Base-by-base conservation (phyloP, 2,888 invertebrate species). In the Acrocera orbiculus region DNA sequence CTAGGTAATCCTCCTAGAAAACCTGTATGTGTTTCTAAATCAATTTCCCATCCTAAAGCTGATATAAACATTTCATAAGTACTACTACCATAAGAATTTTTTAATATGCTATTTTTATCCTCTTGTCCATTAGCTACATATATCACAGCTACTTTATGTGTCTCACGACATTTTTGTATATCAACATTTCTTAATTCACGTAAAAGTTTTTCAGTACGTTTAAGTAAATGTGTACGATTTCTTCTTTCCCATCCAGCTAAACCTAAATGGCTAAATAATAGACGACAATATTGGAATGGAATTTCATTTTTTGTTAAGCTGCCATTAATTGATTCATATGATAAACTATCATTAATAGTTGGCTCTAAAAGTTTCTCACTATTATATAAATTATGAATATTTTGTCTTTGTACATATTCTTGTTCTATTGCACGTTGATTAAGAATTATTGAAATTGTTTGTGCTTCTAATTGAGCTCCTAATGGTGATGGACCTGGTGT, bases 91-190 rank as follows among this genome's bases (percentile, higher is more conserved):
- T 79, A 78, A 23, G 78, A 73, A 56, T 98, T 99, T n/a, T 50
- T 52, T 27, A 72, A 50, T 48, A 98, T 95, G 26, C 92, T 87
- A 53, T 80, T 81, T 49, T 96, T 90, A 47, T 92, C 89, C 59
- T 96, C 95, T 55, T 98, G 98, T 0, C 95, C 95, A 29, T 80
- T 79, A n/a, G 81, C 90, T 13, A 98, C 95, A 61, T 93, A 98
- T 49, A 98, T 89, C 30, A 99, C 89, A 13, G 96, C 98, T 47
- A 93, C 78, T 63, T 95, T 93, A 61, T 93, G 92, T 2, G 89
- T 87, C 56, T 92, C 90, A 9, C 92, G 69, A 46, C 87, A 92
- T 57, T 75, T 69, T 47, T 92, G 92, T 37, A 77, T 73, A 54
- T 98, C 98, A 27, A 98, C 67, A 61, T 98, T 92, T 40, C 89